These are phyloP conservation scores for Galeruca laticollis DNA, from an alignment of 2,888 invertebrate species.

Conservation along the genomic window DNA sequence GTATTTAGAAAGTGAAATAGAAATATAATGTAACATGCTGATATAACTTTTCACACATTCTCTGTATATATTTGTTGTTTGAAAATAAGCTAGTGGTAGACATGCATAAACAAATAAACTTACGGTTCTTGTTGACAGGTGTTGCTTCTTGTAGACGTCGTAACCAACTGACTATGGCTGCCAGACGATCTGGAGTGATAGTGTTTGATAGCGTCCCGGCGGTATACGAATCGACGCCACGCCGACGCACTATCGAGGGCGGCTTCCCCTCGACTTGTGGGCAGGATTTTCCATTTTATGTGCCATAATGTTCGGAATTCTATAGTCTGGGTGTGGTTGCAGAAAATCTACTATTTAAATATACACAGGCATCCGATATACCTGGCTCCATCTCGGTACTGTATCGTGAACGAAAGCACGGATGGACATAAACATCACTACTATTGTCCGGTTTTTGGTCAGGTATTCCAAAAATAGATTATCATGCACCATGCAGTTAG, in stretches of 20 bases:
- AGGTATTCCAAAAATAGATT: conserved; percentile 58
- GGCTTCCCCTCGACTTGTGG: conserved; percentile 65
- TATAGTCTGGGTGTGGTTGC: conserved; percentile 71
- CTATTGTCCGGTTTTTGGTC: conserved; percentile 49
- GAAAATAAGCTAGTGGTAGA: not conserved
- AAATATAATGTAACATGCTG: conserved; percentile 25
- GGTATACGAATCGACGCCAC: conserved; percentile 59
- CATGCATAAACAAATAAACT: conserved; percentile 31
- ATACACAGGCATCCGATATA: conserved; percentile 55
- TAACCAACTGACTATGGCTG: conserved; percentile 54
- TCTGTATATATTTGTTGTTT: conserved; percentile 2
- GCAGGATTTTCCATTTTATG: conserved; percentile 66
- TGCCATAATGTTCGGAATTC: conserved; percentile 72
- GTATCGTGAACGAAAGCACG: conserved; percentile 55
- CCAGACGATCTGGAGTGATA: conserved; percentile 58
- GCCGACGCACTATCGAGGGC: conserved; percentile 67
- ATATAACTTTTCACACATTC: not conserved
- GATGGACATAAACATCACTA: conserved; percentile 40
- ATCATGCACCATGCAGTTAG: conserved; percentile 56
- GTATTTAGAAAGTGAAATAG: not conserved
- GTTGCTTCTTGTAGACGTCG: conserved; percentile 42
- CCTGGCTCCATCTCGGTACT: conserved; percentile 48
- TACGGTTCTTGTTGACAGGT: conserved; percentile 42
- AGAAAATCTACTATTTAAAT: conserved; percentile 64
- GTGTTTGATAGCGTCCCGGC: conserved; percentile 63